These are phyloP conservation scores for Chionis minor DNA, from an alignment of 2,113 vertebrate species.

Conservation along the genomic window DNA sequence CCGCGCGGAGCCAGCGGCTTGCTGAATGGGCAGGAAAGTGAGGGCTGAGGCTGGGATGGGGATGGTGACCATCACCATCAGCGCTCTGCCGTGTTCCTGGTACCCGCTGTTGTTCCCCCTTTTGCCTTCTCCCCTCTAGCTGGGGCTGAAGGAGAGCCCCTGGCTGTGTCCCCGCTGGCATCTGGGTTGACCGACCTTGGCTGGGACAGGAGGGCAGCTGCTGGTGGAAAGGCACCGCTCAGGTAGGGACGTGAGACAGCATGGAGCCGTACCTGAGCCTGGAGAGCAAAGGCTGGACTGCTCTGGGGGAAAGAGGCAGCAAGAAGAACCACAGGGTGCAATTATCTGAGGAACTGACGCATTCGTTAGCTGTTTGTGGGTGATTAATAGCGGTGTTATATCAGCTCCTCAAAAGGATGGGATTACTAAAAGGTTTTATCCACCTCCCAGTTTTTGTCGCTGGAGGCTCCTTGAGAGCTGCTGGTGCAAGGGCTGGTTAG, in stretches of 20 bases:
- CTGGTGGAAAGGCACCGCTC: too few species aligned
- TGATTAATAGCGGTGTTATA: not conserved
- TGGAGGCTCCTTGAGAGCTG: not conserved
- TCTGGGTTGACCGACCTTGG: rapidly evolving
- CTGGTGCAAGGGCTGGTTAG: not conserved
- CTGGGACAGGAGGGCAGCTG: too few species aligned
- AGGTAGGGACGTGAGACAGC: too few species aligned
- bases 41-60: not conserved
- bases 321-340: not conserved
- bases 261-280: too few species aligned
- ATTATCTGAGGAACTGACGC: not conserved
- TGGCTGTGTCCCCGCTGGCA: rapidly evolving
- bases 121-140: not conserved
- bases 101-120: not conserved
- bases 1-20: not conserved
- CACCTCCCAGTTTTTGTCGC: not conserved
- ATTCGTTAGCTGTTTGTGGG: not conserved
- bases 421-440: not conserved
- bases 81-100: rapidly evolving
- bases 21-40: not conserved
- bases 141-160: not conserved
- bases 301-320: not conserved
- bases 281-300: too few species aligned
- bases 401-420: not conserved
- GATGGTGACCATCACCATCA: not conserved